Evolutionary conservation across 2,113 vertebrate genomes (phyloP), one percentile per base, ranked within the genome.

Genomic region (Siphamia tubifer): DNA sequence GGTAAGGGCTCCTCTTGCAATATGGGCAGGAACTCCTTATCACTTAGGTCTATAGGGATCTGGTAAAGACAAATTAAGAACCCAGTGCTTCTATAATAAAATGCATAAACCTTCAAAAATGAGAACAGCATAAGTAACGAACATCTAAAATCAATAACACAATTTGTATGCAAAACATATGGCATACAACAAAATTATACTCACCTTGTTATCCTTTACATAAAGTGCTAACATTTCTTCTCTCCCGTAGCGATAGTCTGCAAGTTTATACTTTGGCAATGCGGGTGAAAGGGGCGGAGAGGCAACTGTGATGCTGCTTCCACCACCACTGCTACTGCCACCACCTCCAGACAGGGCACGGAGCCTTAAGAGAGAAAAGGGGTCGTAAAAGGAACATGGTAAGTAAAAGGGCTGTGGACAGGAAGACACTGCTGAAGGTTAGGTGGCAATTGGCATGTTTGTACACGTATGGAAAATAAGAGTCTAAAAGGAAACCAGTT

Each of bases 181-280:
- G 3, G 21, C n/a, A 8, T 13, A 4, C 11, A 11, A 36, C 9
- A 21, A 6, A 44, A 0, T 65, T 43, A 31, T 2, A 44, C 91
- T 85, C 82, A 98, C 98, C 97, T 98, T 96, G 90, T 95, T 96
- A 84, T 99, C 96, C 93, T 98, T 98, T 93, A 99, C 90, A 91
- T 99, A 99, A 98, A 99, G 97, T 96, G 97, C 98, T 94, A 99
- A 88, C 97, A 98, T 99, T 94, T 99, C 98, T 96, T 99, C 98
- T 94, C 97, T 94, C 77, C 97, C 95, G 15, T 99, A 99, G 77
- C 96, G 96, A 91, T 97, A 98, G 89, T 99, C 97, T 92, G 96
- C 96, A 91, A 99, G 95, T 89, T 98, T 99, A 92, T 99, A 99
- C 92, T 98, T 99, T 88, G 96, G 96, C 95, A 99, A 91, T 39